Percentiles rank a stretch among this genome's conserved stretches.
These are phyloP conservation scores for Eudasyphora cyanicolor DNA, from an alignment of 2,888 invertebrate genomes.

Conservation along the genomic window DNA sequence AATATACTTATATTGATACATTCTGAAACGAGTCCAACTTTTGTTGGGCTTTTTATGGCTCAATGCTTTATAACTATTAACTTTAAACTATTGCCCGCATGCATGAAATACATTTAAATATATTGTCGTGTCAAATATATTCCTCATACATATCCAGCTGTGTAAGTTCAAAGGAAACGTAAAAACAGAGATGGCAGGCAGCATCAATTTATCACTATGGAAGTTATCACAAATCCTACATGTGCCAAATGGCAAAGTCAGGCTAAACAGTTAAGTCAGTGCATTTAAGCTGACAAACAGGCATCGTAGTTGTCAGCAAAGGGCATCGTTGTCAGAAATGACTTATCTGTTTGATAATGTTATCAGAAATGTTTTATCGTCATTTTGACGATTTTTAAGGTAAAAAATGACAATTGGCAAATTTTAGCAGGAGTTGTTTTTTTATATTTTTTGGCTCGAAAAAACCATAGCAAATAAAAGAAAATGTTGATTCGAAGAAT, in stretches of 20 bases:
- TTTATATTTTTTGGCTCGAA: background rate
- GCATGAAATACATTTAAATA: conserved; percentile 57
- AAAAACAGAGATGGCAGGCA: conserved; percentile 37
- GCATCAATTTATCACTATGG: conserved; percentile 55
- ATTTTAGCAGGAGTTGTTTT: background rate
- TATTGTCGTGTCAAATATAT: conserved; percentile 54
- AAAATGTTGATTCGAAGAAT: too few species aligned
- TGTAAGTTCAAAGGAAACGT: conserved; percentile 15
- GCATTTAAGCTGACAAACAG: conserved; percentile 36
- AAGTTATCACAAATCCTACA: conserved; percentile 60
- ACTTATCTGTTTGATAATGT: too few species aligned
- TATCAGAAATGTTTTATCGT: background rate
- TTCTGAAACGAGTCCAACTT: background rate
- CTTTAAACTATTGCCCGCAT: conserved; percentile 58
- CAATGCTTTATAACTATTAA: conserved; percentile 47
- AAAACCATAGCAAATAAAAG: too few species aligned
- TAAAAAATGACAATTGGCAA: background rate
- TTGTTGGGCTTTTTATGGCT: conserved; percentile 53
- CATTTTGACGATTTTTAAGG: background rate
- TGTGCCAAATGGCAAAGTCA: conserved; percentile 48
- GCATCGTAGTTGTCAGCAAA: conserved; percentile 48
- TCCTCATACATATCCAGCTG: background rate
- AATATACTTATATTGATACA: conserved; percentile 10
- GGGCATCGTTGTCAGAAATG: conserved; percentile 2
- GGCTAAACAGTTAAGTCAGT: conserved; percentile 29